Conservation (phyloP, 2,113 vertebrate species). For the Meleagris gallopavo region DNA sequence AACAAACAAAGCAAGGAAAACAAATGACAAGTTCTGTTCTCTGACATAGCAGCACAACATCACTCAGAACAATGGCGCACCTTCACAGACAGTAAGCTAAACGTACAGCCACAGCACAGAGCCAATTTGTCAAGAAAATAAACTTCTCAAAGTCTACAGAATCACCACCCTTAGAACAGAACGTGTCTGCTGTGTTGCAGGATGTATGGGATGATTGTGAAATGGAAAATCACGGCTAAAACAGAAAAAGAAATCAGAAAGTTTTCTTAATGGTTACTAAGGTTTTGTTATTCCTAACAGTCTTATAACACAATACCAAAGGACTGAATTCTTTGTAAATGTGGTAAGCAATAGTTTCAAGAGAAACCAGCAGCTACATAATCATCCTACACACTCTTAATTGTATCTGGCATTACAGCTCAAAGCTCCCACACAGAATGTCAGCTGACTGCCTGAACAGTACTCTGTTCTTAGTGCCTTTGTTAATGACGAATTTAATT, state of each 20-base stretch:
- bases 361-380: slow-evolving; percentile 65
- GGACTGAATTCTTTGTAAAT: slow-evolving; percentile 67
- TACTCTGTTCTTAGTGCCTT: slow-evolving; percentile 54
- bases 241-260: background rate
- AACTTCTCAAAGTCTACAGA: background rate
- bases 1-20: background rate
- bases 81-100: background rate
- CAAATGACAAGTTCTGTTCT: background rate
- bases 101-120: background rate
- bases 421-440: slow-evolving; percentile 63
- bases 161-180: background rate
- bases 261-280: slow-evolving; percentile 34
- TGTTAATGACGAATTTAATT: slow-evolving; percentile 59
- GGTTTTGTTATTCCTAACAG: slow-evolving; percentile 56
- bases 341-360: slow-evolving; percentile 59
- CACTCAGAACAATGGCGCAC: background rate
- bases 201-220: background rate
- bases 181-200: background rate
- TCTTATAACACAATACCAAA: slow-evolving; percentile 40
- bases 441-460: slow-evolving; percentile 65
- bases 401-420: slow-evolving; percentile 68
- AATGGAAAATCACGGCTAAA: background rate
- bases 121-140: background rate
- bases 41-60: background rate
- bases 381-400: slow-evolving; percentile 79